Base-by-base conservation (phyloP, 2,888 invertebrate genomes). In the Formica aserva region DNA sequence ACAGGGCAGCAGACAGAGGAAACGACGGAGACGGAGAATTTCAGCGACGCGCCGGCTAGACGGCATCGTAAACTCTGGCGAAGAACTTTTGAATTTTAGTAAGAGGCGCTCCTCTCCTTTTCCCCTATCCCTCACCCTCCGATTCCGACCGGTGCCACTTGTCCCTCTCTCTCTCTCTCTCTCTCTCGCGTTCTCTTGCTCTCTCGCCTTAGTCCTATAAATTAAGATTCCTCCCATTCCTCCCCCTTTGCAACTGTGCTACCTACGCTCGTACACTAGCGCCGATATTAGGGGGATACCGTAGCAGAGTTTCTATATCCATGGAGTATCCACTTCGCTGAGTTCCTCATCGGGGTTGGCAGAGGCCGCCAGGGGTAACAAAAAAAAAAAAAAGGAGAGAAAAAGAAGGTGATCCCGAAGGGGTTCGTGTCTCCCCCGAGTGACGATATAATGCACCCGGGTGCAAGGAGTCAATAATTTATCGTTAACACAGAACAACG, bases 31-130 rank as follows among this genome's bases (percentile, higher is more conserved):
- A 87, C 88, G 82, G 86, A 85, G 87, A 91, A 90, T 89, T 87
- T 87, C 82, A 90, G 92, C 92, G 93, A 88, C 93, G 93, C 94
- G 92, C 91, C 92, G 93, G 92, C 94, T 93, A 94, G 94, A 94
- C 94, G 91, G 91, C 92, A 90, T 94, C 94, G 93, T 94, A 94
- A 94, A 94, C 91, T 93, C 93, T 89, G 91, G 88, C 89, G 89
- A 85, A 88, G 88, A 93, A 93, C 93, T 93, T 94, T 94, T 93
- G 93, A 94, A 93, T 93, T 93, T 93, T 91, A 91, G 92, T 91
- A 89, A 91, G 88, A 89, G 89, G 32, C 52, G 22, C 55, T 60
- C 69, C 35, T 38, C 65, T 13, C 45, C 74, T 74, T 32, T 48
- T 63, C 60, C 62, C 45, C 57, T 22, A n/a, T 74, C 57, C 22